phyloP scores from a whole-genome alignment of 2,888 invertebrate species.

The Gasteruption jaculator region DNA sequence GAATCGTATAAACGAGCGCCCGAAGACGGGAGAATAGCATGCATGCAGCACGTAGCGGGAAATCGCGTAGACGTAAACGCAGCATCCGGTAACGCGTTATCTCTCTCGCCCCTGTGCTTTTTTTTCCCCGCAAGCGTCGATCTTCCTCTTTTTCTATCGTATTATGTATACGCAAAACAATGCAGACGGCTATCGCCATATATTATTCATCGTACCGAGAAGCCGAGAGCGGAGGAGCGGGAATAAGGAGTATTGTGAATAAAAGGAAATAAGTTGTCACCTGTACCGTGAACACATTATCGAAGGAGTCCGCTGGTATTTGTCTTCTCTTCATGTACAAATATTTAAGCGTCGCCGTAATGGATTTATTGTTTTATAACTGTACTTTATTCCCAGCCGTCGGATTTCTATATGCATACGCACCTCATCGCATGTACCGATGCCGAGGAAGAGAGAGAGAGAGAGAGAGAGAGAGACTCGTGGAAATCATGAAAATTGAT shows the following conservation, averaged over 20 bases:
- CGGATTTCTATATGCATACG: no score
- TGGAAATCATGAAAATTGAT: no score
- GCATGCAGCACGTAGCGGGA: slow-evolving; percentile 44
- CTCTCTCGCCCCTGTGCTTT: slow-evolving; percentile 16
- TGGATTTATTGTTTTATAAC: no score
- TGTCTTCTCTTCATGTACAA: no score
- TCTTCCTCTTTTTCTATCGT: no score
- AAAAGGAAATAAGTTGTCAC: slow-evolving; percentile 34
- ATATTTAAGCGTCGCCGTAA: no score
- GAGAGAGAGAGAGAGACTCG: no score
- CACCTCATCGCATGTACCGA: no score
- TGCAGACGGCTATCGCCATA: slow-evolving; percentile 45
- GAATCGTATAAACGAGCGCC: slow-evolving; percentile 22
- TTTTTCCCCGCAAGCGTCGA: slow-evolving; percentile 27
- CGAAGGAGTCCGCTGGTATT: no score
- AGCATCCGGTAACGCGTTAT: slow-evolving; percentile 41
- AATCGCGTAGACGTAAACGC: slow-evolving; percentile 44
- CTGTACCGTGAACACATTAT: slow-evolving; percentile 20
- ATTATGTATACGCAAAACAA: slow-evolving; percentile 41
- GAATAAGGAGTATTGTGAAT: slow-evolving; percentile 17
- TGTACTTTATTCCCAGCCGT: no score
- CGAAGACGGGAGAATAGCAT: neutral
- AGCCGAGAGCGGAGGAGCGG: slow-evolving; percentile 25
- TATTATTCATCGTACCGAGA: slow-evolving; percentile 44
- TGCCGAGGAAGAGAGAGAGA: no score